Conservation (phyloP, 2,113 vertebrate species). For the Phalacrocorax carbo region DNA sequence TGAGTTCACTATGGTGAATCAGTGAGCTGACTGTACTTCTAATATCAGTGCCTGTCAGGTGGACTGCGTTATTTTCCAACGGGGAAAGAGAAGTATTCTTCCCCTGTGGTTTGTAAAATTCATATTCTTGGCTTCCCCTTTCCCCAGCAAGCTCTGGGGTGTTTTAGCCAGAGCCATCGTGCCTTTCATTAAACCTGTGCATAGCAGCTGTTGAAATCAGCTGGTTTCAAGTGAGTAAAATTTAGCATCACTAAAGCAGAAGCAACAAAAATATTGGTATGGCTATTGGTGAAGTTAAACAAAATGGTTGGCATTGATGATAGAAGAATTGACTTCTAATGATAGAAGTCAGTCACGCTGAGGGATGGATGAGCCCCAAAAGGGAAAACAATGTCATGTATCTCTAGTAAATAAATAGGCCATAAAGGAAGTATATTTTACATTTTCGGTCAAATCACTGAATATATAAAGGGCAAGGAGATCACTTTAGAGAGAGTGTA, state of each 20-base stretch:
- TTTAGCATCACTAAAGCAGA: neutral
- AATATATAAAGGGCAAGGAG: neutral
- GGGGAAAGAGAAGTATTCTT: neutral
- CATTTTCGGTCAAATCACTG: neutral
- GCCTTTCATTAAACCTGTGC: neutral
- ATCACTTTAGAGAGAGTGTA: neutral
- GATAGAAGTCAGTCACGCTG: neutral
- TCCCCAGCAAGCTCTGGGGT: neutral
- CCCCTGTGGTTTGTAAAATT: neutral
- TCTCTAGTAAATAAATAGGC: neutral
- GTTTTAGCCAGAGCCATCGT: neutral
- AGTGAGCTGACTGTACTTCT: neutral
- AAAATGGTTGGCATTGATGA: neutral
- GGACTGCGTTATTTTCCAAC: neutral
- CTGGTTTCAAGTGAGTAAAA: neutral
- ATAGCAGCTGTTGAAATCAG: neutral
- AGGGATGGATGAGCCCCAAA: neutral
- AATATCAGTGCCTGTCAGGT: neutral
- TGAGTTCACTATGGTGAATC: neutral
- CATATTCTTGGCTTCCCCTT: neutral
- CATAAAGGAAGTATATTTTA: neutral
- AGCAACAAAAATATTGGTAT: neutral
- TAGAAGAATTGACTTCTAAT: neutral
- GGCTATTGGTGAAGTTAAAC: neutral
- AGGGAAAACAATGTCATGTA: neutral